A percentile compares a stretch with the other conserved stretches of the same genome.
Conservation (phyloP, 2,113 vertebrate genomes). For the Oryzias celebensis region DNA sequence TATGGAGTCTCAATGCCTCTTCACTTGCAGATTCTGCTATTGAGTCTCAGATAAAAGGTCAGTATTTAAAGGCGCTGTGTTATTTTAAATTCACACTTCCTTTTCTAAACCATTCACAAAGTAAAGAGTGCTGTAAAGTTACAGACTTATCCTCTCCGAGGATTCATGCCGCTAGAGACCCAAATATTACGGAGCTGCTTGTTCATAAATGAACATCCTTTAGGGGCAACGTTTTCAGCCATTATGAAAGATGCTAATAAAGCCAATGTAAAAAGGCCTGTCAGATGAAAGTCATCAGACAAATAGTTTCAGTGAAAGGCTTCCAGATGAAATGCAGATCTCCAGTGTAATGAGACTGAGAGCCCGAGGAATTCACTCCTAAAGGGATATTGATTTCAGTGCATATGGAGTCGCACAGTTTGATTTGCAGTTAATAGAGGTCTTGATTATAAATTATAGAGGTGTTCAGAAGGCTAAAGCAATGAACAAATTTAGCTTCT, state of each 20-base stretch:
- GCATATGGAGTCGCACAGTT: constrained; percentile 28
- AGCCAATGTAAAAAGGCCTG: neutral
- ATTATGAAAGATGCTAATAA: constrained; percentile 10
- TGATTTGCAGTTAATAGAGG: constrained; percentile 33
- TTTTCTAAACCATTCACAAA: neutral
- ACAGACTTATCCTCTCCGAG: neutral
- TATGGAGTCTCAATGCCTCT: no score
- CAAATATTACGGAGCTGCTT: neutral
- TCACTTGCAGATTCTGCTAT: no score
- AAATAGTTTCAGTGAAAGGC: constrained; percentile 19
- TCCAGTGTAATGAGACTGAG: constrained; percentile 38
- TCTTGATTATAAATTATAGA: constrained; percentile 26
- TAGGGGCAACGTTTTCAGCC: constrained; percentile 1
- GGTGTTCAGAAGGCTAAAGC: constrained; percentile 2
- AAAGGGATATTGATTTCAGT: constrained; percentile 39
- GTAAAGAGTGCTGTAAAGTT: neutral
- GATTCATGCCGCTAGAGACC: neutral
- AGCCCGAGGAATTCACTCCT: constrained; percentile 10
- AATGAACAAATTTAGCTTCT: neutral
- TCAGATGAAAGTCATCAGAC: constrained; percentile 4
- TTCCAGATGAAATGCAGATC: constrained; percentile 44
- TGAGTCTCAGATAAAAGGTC: no score
- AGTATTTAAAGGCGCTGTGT: no score
- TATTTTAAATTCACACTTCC: no score
- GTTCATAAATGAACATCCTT: neutral